Base-by-base conservation (phyloP, 2,888 invertebrate species). In the Candidula unifasciata region DNA sequence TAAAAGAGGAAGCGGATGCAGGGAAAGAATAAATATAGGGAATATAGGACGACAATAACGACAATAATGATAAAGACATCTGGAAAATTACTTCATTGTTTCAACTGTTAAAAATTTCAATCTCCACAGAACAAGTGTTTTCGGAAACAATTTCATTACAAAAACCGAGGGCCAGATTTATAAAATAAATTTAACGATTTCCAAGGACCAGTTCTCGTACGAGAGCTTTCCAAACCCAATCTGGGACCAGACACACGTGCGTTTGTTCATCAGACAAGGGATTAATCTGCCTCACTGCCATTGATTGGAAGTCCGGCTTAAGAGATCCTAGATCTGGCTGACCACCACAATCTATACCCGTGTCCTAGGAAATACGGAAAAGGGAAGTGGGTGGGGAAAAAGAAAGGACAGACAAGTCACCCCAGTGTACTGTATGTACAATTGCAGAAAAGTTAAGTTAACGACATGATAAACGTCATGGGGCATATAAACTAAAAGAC, bases 281-380 rank as follows among this genome's bases (percentile, higher is more conserved):
- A 79, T 79, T 79, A 79, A 79, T 79, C 79, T 79, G 44, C 66
- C 52, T 44, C 64, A 16, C 44, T 79, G 79, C 68, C 68, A 79
- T 68, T 79, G 79, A 79, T 79, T 52, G 66, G 44, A n/a, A 52
- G 68, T 52, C 79, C 68, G 27, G 27, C 24, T 16, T 16, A 2
- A 13, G 66, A 64, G 79, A 52, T 44, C 21, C 44, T 3, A n/a
- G 33, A 44, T 52, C 30, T 6, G n/a, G 60, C 18, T 78, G 77
- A 64, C 77, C 77, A 77, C 57, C 64, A 78, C n/a, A 74, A 54
- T 54, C 54, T 74, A 74, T 74, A 54, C 30, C 21, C 73, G 27
- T 44, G 52, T 74, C 73, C 52, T 74, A 1, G 30, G 74, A 54
- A 54, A 54, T 30, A 44, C n/a, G 44, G 44, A 16, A 21, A 30